Conservation (phyloP, 2,888 invertebrate genomes). For the Phengaris alcon region DNA sequence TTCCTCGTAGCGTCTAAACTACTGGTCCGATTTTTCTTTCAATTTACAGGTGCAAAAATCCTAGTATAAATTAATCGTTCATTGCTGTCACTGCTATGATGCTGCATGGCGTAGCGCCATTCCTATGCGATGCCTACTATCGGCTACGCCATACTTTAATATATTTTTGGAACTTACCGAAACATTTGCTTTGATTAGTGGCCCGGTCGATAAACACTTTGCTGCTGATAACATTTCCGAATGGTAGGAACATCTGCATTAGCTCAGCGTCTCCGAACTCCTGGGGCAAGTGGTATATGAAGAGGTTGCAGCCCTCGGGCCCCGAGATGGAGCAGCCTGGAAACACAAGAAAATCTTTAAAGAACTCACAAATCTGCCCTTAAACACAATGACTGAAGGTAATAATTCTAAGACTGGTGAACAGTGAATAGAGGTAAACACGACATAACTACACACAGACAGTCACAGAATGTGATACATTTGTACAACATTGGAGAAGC, state of each 20-base stretch:
- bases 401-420: slow-evolving; percentile 28
- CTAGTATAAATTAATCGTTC: too few relatives aligned
- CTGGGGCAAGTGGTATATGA: slow-evolving; percentile 99
- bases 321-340: slow-evolving; percentile 97
- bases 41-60: too few relatives aligned
- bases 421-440: not conserved
- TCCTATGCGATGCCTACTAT: not conserved
- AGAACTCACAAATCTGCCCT: slow-evolving; percentile 80
- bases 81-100: too few relatives aligned
- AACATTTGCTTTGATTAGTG: slow-evolving; percentile 99
- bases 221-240: slow-evolving; percentile 99
- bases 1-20: too few relatives aligned
- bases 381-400: slow-evolving; percentile 49
- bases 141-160: not conserved
- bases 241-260: slow-evolving; percentile 99
- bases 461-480: slow-evolving; percentile 9
- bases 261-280: slow-evolving; percentile 99
- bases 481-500: slow-evolving; percentile 23
- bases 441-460: slow-evolving; percentile 10
- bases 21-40: too few relatives aligned
- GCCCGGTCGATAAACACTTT: slow-evolving; percentile 99
- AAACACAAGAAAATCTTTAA: slow-evolving; percentile 85
- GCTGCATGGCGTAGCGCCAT: too few relatives aligned
- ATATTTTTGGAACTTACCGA: slow-evolving; percentile 85
- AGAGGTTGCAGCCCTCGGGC: slow-evolving; percentile 99